Conservation (phyloP, 2,113 vertebrate species). For the Coregonus clupeaformis region DNA sequence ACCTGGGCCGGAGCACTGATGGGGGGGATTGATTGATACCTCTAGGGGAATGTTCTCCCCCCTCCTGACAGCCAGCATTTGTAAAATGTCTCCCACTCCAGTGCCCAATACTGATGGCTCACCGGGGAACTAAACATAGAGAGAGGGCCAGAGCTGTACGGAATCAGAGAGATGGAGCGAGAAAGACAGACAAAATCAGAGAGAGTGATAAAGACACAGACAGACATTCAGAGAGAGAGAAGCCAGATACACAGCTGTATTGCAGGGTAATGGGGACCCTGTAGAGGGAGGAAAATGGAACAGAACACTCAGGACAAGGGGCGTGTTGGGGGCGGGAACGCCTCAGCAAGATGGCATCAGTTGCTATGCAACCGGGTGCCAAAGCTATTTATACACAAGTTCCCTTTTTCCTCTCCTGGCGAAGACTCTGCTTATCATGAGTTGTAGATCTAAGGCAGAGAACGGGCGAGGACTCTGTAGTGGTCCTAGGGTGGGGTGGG, state of each 20-base stretch:
- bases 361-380: slow-evolving; percentile 80
- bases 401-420: slow-evolving; percentile 69
- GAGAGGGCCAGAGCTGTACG: not conserved
- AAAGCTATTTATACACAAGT: slow-evolving; percentile 80
- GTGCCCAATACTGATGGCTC: slow-evolving; percentile 79
- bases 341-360: slow-evolving; percentile 79
- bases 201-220: slow-evolving; percentile 14
- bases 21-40: slow-evolving; percentile 88
- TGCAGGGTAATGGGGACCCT: slow-evolving; percentile 55
- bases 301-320: slow-evolving; percentile 75
- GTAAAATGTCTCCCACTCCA: slow-evolving; percentile 90
- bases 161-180: not conserved
- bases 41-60: slow-evolving; percentile 91
- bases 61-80: slow-evolving; percentile 95
- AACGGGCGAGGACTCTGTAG: slow-evolving; percentile 27
- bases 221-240: slow-evolving; percentile 1
- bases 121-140: slow-evolving; percentile 43
- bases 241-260: slow-evolving; percentile 42
- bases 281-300: slow-evolving; percentile 70
- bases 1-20: slow-evolving; percentile 85
- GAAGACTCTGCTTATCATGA: slow-evolving; percentile 60
- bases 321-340: slow-evolving; percentile 77
- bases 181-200: slow-evolving; percentile 10
- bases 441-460: slow-evolving; percentile 47
- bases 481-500: not conserved